Evolutionary conservation across 2,888 invertebrate species (phyloP).

Genomic region (Tetramorium bicarinatum): DNA sequence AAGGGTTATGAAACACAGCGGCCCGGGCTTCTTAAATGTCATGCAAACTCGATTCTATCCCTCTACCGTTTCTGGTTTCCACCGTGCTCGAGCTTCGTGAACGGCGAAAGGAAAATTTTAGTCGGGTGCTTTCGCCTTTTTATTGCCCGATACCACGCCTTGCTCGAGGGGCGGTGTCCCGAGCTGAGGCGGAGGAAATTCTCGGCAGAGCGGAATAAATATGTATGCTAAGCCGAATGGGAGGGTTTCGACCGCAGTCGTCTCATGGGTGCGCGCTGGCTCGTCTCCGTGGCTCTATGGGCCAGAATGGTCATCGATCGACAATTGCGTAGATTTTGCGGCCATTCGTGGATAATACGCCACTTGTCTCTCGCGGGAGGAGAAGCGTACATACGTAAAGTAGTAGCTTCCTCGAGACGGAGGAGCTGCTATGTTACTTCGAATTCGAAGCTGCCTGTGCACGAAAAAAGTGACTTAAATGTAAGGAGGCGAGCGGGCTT

Average conservation of each 20-base stretch:
- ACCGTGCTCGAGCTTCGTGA: slow-evolving; percentile 27
- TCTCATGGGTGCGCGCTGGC: slow-evolving; percentile 36
- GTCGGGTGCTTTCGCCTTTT: slow-evolving; percentile 37
- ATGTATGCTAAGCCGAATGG: slow-evolving; percentile 55
- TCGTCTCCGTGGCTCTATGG: slow-evolving; percentile 18
- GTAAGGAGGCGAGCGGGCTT: neutral
- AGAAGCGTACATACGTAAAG: neutral
- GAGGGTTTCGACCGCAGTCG: slow-evolving; percentile 47
- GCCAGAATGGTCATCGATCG: slow-evolving; percentile 49
- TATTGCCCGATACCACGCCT: slow-evolving; percentile 43
- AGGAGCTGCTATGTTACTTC: neutral
- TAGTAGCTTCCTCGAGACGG: neutral
- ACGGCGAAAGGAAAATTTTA: slow-evolving; percentile 48
- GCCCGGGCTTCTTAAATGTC: slow-evolving; percentile 76
- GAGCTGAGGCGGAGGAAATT: slow-evolving; percentile 30
- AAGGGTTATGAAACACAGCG: slow-evolving; percentile 78
- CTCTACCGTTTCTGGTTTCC: slow-evolving; percentile 45
- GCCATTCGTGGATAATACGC: neutral
- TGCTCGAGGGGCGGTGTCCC: slow-evolving; percentile 16
- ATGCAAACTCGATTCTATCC: slow-evolving; percentile 81
- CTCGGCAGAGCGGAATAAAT: slow-evolving; percentile 51
- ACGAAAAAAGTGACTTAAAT: neutral
- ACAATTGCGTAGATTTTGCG: slow-evolving; percentile 9
- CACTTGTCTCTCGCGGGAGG: neutral
- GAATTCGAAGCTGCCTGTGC: neutral